Conservation (phyloP, 1,140 invertebrate genomes). For the Bombyx mori region DNA sequence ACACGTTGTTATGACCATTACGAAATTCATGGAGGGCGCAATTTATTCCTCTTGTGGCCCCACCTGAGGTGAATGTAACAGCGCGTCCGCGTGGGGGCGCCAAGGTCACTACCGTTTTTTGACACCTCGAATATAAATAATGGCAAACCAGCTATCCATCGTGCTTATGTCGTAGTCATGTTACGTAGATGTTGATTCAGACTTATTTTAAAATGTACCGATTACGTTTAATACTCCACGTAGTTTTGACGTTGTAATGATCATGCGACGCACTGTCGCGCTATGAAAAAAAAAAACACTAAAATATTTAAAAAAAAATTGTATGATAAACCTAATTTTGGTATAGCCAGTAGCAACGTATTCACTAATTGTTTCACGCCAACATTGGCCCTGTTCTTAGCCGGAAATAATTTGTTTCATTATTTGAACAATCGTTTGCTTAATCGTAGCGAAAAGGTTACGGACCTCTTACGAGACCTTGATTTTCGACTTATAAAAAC, state of each 20-base stretch:
- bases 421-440: constrained; percentile 40
- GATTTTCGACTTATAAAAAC: constrained; percentile 7
- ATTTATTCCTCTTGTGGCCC: constrained; percentile 45
- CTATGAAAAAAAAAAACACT: too few relatives aligned
- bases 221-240: too few relatives aligned
- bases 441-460: constrained; percentile 37
- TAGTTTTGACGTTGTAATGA: too few relatives aligned
- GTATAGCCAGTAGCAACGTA: not conserved
- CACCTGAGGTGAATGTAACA: constrained; percentile 64
- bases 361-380: constrained; percentile 31
- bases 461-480: constrained; percentile 28
- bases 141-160: constrained; percentile 27
- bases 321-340: too few relatives aligned
- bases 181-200: not conserved
- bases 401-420: constrained; percentile 59
- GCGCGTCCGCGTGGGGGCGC: constrained; percentile 57
- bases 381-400: constrained; percentile 26
- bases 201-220: too few relatives aligned
- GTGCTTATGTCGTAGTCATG: constrained; percentile 3
- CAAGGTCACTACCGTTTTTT: constrained; percentile 67
- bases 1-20: constrained; percentile 10
- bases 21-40: constrained; percentile 31
- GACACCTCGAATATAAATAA: constrained; percentile 64
- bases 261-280: too few relatives aligned
- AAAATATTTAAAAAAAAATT: too few relatives aligned